Evolutionary conservation across 1,140 invertebrate genomes (phyloP), one percentile per base, ranked within the genome.

Genomic region (Mamestra configurata): DNA sequence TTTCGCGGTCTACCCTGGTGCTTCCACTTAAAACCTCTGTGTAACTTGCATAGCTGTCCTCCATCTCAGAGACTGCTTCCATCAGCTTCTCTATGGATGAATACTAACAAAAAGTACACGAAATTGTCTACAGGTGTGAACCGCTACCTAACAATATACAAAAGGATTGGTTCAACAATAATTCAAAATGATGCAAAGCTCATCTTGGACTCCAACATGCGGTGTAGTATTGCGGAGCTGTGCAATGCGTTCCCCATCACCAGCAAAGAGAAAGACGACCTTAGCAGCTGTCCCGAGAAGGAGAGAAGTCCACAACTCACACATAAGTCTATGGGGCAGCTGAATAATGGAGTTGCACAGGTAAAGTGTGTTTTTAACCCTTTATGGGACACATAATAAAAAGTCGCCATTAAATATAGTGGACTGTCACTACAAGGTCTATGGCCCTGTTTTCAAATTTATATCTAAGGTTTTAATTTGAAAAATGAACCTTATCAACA

Each of bases 131-230:
- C 85, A 97, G 97, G 97, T 53, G 96, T 96, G 0, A 97, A 96
- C 84, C 95, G 97, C 0, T 97, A 95, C 83, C 81, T 98, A 68
- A 98, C 97, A 27, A 96, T 98, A 15, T 97, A 97, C 80, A 98
- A 98, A 92, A 96, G 97, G 79, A 95, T 97, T 84, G 96, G 96
- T 1, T 97, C 97, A 1, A 96, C 96, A 1, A 97, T 97, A 71
- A 96, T 97, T 5, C 96, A 97, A 87, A 96, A 96, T 85, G 96
- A 97, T 94, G 97, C 97, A n/a, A 93, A 96, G 43, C 96, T 98
- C 51, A 96, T 97, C 70, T 88, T 98, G 53, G 96, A 96, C 72
- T 95, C 96, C 1, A 93, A 96, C 51, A 97, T 97, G 27, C 94
- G 96, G 68, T 96, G 97, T 61, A 96, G 82, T 27, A 95, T 95